These are phyloP conservation scores for Desmodus rotundus DNA, from an alignment of 2,113 vertebrate species.

Conservation along the genomic window DNA sequence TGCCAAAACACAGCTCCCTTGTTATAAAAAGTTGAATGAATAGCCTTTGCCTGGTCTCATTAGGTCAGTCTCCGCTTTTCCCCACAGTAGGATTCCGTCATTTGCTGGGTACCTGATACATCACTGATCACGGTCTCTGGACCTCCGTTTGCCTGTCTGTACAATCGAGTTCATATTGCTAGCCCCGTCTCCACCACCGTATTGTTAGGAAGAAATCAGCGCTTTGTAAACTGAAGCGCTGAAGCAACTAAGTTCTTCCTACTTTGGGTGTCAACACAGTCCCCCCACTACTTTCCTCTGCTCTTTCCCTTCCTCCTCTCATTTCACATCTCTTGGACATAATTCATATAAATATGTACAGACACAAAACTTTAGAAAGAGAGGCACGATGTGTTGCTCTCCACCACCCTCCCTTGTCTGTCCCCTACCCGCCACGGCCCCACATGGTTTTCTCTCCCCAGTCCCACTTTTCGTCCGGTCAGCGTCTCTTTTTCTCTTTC, in stretches of 20 bases:
- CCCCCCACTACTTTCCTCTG: not conserved
- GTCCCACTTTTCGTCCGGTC: not conserved
- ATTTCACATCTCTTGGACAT: not conserved
- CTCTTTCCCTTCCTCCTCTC: not conserved
- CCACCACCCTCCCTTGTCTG: not conserved
- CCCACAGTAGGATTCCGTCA: not conserved
- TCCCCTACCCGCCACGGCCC: too few species aligned
- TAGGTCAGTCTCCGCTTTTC: not conserved
- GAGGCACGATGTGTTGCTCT: not conserved
- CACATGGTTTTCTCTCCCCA: not conserved
- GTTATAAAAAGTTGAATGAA: not conserved
- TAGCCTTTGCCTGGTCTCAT: not conserved
- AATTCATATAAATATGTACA: not conserved
- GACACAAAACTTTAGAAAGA: not conserved
- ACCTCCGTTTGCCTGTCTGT: not conserved
- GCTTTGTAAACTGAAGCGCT: not conserved
- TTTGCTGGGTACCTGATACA: not conserved
- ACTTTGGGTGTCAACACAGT: not conserved
- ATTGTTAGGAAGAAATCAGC: not conserved
- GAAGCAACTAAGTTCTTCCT: not conserved
- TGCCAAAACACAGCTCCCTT: not conserved
- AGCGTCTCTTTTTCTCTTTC: not conserved
- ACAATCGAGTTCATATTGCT: not conserved
- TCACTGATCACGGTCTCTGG: not conserved
- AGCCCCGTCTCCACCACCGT: not conserved